Evolutionary conservation across 2,797 vertebrate genomes (phyloP).

Genomic region (Synanceia verrucosa): DNA sequence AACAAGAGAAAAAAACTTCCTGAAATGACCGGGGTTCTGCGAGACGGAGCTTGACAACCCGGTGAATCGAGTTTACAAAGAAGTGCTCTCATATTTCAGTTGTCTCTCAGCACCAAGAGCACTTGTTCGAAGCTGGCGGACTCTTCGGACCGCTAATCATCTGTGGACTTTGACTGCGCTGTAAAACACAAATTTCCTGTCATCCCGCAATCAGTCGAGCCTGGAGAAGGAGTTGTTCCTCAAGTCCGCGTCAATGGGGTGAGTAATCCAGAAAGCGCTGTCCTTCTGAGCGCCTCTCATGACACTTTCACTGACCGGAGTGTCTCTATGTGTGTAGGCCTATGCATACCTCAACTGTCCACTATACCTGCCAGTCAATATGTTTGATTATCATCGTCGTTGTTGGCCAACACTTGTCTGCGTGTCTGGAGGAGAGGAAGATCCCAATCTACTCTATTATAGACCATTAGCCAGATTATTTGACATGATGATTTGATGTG

Average conservation of each 20-base stretch:
- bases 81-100: slow-evolving; percentile 76
- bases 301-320: slow-evolving; percentile 58
- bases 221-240: slow-evolving; percentile 61
- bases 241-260: slow-evolving; percentile 82
- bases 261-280: slow-evolving; percentile 67
- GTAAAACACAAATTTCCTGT: slow-evolving; percentile 11
- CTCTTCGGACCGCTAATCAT: slow-evolving; percentile 64
- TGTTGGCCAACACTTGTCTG: neutral
- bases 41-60: slow-evolving; percentile 56
- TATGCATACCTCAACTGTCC: neutral
- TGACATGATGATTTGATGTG: neutral
- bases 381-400: neutral
- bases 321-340: neutral
- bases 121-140: slow-evolving; percentile 56
- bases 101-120: slow-evolving; percentile 49
- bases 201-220: neutral
- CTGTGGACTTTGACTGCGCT: slow-evolving; percentile 61
- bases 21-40: slow-evolving; percentile 46
- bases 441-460: neutral
- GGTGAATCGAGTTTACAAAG: slow-evolving; percentile 72
- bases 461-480: slow-evolving; percentile 3
- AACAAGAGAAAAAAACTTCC: slow-evolving; percentile 57
- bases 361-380: neutral
- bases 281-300: slow-evolving; percentile 47
- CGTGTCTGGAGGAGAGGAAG: slow-evolving; percentile 6